Conservation (phyloP, 2,797 vertebrate genomes). For the Myotis myotis region DNA sequence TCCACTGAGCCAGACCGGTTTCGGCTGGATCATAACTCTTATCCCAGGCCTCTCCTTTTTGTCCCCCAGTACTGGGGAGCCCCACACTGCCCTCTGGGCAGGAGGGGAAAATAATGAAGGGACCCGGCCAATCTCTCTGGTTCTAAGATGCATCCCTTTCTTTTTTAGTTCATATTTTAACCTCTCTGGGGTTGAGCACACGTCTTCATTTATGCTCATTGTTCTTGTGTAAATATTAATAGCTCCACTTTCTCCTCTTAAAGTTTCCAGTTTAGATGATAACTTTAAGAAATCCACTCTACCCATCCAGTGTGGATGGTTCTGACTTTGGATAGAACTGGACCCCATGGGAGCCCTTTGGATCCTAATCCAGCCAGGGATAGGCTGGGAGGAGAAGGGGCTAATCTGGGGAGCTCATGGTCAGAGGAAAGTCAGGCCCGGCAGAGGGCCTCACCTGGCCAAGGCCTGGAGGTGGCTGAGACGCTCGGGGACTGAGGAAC, state of each 20-base stretch:
- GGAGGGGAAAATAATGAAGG: background rate
- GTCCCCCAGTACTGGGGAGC: background rate
- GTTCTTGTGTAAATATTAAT: background rate
- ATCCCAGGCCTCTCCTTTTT: background rate
- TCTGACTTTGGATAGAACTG: background rate
- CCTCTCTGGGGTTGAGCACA: background rate
- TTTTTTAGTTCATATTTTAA: background rate
- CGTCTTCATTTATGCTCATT: background rate
- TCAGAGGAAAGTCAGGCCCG: background rate
- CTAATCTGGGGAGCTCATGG: background rate
- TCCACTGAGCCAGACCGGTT: too few species aligned
- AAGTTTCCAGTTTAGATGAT: background rate
- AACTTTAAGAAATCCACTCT: background rate
- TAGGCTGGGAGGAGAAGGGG: background rate
- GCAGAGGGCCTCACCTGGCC: background rate
- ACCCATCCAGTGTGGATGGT: background rate
- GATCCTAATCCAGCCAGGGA: background rate
- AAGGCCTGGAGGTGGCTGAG: background rate
- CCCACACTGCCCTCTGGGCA: background rate
- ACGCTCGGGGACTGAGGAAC: background rate
- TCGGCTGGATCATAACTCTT: background rate
- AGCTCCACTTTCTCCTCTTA: background rate
- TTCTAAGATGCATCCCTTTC: background rate
- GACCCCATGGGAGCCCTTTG: background rate
- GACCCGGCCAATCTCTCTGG: background rate